These are phyloP conservation scores for Cyanoramphus novaezelandiae DNA, from an alignment of 2,113 vertebrate genomes.

Conservation along the genomic window DNA sequence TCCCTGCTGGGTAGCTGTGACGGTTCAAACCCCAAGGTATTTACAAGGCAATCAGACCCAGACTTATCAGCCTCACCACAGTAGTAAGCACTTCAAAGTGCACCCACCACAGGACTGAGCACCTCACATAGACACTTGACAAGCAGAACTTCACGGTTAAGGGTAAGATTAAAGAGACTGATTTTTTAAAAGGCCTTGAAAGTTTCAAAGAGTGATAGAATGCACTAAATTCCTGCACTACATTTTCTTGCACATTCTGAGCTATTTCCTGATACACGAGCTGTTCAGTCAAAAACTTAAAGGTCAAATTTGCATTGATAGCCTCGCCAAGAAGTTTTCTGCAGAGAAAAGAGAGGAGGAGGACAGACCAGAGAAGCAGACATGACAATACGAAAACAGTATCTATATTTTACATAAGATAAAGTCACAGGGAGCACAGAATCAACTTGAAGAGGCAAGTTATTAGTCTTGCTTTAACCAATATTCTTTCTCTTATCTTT, in stretches of 20 bases:
- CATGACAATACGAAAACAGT: neutral
- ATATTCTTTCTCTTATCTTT: neutral
- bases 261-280: slow-evolving; percentile 44
- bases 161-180: neutral
- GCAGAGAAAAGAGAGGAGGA: neutral
- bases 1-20: neutral
- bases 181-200: neutral
- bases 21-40: neutral
- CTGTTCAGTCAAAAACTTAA: slow-evolving; percentile 54
- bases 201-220: neutral
- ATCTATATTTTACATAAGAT: neutral
- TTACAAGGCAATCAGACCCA: neutral
- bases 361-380: neutral
- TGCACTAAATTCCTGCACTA: slow-evolving; percentile 29
- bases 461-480: neutral
- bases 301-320: slow-evolving; percentile 63
- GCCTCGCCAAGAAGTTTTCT: slow-evolving; percentile 36
- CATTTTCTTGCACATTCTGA: slow-evolving; percentile 32
- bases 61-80: neutral
- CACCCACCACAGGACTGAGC: accelerated
- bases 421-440: neutral
- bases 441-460: neutral
- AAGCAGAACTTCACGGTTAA: neutral
- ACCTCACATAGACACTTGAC: accelerated
- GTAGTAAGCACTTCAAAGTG: neutral